Conservation (phyloP, 2,888 invertebrate genomes). For the Escarpia spicata region DNA sequence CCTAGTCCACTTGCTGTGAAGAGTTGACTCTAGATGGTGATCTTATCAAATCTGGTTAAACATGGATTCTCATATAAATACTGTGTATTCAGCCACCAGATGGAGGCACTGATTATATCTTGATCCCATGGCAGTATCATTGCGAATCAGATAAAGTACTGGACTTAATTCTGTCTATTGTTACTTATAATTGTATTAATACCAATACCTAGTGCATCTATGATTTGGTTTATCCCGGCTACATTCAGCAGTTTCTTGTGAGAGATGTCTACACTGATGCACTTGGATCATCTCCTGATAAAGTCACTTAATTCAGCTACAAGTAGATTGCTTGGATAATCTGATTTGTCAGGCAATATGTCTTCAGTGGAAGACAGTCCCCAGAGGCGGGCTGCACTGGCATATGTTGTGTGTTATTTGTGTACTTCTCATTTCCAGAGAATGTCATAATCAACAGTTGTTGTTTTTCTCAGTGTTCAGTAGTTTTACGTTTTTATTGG, state of each 20-base stretch:
- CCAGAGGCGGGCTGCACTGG: neutral
- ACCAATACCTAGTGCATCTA: neutral
- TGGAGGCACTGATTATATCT: neutral
- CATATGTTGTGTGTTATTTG: neutral
- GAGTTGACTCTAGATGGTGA: neutral
- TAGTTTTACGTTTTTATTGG: neutral
- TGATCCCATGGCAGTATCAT: neutral
- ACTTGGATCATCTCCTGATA: neutral
- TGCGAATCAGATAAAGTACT: neutral
- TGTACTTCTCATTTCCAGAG: neutral
- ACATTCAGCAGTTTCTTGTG: neutral
- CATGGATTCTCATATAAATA: neutral
- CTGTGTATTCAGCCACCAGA: neutral
- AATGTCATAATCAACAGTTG: neutral
- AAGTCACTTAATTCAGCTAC: neutral
- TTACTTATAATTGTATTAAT: neutral
- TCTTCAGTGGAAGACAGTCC: neutral
- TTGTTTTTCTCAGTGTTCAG: neutral
- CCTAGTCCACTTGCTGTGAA: neutral
- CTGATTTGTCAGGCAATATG: constrained; percentile 5
- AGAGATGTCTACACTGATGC: neutral
- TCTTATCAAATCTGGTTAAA: neutral
- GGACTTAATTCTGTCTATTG: neutral
- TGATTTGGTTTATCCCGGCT: neutral
- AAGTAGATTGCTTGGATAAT: neutral